Conservation (phyloP, 1,140 invertebrate species). For the Formica selysi region DNA sequence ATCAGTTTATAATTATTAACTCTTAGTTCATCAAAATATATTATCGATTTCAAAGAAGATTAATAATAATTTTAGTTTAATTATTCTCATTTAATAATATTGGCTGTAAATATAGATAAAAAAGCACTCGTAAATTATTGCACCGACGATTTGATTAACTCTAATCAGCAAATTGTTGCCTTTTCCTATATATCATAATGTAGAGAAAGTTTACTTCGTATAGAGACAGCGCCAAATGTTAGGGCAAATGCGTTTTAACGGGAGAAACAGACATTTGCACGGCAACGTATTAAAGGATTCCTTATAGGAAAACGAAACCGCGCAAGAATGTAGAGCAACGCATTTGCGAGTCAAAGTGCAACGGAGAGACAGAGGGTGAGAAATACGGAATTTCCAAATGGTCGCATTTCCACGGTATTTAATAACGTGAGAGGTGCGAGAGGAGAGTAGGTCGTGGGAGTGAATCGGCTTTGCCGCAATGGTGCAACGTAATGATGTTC, state of each 20-base stretch:
- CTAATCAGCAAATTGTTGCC: not conserved
- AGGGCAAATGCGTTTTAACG: not conserved
- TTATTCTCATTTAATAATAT: not conserved
- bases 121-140: not conserved
- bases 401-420: constrained; percentile 79
- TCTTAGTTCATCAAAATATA: constrained; percentile 13
- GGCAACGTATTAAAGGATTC: not conserved
- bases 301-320: not conserved
- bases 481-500: constrained; percentile 69
- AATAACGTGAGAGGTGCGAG: constrained; percentile 78
- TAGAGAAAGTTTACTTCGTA: constrained; percentile 31
- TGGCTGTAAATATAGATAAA: not conserved
- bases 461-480: constrained; percentile 74
- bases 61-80: not conserved
- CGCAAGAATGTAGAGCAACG: constrained; percentile 12
- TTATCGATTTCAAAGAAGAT: not conserved
- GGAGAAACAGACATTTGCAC: not conserved
- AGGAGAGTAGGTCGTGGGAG: constrained; percentile 75
- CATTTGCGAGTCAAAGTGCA: constrained; percentile 15
- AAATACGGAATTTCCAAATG: constrained; percentile 65
- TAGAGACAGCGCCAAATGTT: not conserved
- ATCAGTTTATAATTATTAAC: not conserved
- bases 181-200: not conserved
- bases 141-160: not conserved
- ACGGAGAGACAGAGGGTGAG: constrained; percentile 42